Evolutionary conservation across 2,888 invertebrate species (phyloP).

Genomic region (Watsonalla binaria): DNA sequence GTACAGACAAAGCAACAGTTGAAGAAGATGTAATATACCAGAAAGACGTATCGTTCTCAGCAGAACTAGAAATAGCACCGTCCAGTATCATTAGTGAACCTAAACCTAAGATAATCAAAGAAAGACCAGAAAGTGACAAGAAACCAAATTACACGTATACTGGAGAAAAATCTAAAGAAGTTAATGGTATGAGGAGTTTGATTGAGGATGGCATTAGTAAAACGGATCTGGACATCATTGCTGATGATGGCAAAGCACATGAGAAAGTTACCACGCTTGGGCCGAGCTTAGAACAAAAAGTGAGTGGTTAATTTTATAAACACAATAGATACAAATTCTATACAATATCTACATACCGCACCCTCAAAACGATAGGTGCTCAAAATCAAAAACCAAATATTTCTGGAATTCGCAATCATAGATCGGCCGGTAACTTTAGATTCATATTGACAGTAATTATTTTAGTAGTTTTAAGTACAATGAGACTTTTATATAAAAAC

Average conservation of each 20-base stretch:
- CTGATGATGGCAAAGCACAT: conserved; percentile 42
- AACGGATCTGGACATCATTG: conserved; percentile 64
- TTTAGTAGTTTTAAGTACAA: too few species aligned
- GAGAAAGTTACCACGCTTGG: conserved; percentile 76
- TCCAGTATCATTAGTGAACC: conserved; percentile 67
- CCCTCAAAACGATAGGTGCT: too few species aligned
- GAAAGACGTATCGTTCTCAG: conserved; percentile 88
- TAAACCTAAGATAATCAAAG: conserved; percentile 55
- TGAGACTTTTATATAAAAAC: too few species aligned
- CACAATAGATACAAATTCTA: too few species aligned
- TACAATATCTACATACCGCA: too few species aligned
- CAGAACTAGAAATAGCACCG: conserved; percentile 81
- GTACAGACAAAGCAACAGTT: conserved; percentile 69
- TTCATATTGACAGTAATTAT: too few species aligned
- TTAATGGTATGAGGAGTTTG: conserved; percentile 62
- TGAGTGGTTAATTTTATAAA: conserved; percentile 28
- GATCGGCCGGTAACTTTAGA: too few species aligned
- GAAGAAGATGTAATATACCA: conserved; percentile 86
- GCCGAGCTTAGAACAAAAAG: conserved; percentile 83
- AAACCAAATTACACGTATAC: conserved; percentile 52
- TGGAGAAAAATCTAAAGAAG: conserved; percentile 61
- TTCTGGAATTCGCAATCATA: too few species aligned
- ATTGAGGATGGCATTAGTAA: conserved; percentile 70
- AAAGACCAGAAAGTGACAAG: conserved; percentile 39
- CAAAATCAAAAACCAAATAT: too few species aligned